Percentiles rank a stretch among this genome's conserved stretches.
phyloP scores from a whole-genome alignment of 2,113 vertebrate species.

The Mohoua ochrocephala region DNA sequence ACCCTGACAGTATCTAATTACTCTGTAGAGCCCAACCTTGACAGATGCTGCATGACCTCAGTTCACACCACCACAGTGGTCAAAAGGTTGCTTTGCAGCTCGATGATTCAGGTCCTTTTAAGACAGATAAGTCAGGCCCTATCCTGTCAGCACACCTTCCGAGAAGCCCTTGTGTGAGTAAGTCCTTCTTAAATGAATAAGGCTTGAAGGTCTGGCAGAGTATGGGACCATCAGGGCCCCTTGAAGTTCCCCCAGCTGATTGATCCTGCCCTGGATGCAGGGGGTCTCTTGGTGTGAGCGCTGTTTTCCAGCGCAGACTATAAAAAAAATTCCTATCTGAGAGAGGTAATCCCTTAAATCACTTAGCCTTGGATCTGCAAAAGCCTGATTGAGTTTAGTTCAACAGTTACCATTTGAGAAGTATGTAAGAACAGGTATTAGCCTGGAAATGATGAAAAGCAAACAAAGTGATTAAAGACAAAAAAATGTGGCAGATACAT shows the following conservation, averaged over 20 bases:
- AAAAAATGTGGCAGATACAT: neutral
- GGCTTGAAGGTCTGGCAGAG: neutral
- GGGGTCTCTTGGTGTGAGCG: neutral
- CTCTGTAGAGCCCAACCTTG: neutral
- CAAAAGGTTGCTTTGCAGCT: neutral
- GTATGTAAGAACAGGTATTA: neutral
- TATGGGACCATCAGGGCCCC: neutral
- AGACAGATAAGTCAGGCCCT: neutral
- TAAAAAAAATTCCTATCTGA: neutral
- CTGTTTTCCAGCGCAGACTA: neutral
- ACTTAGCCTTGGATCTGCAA: rapidly evolving
- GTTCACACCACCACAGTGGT: neutral
- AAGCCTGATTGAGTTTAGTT: neutral
- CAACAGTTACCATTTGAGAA: neutral
- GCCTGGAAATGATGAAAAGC: neutral
- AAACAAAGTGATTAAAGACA: neutral
- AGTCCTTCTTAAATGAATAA: neutral
- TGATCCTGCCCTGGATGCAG: neutral
- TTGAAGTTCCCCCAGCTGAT: neutral
- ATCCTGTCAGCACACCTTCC: neutral
- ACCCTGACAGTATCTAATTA: neutral
- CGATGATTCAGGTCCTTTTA: neutral
- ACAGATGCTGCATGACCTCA: neutral
- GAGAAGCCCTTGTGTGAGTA: neutral
- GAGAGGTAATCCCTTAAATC: neutral